These are phyloP conservation scores for Macquaria ambigua DNA, from an alignment of 2,113 vertebrate species.

Conservation along the genomic window DNA sequence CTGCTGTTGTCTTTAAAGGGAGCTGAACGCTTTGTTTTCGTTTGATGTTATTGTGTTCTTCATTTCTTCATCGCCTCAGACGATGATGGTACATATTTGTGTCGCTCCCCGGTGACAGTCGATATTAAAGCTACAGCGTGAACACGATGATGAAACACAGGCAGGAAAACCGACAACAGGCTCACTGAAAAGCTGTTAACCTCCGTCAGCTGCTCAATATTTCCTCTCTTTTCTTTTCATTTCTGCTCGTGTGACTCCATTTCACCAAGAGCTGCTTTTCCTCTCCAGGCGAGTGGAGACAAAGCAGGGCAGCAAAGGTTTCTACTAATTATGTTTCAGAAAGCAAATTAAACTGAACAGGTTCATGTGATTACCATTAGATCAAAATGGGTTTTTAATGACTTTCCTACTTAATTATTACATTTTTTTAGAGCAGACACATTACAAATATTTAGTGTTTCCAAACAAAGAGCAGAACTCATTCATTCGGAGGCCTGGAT, in stretches of 20 bases:
- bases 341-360: slow-evolving; percentile 58
- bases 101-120: slow-evolving; percentile 65
- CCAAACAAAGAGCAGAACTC: not conserved
- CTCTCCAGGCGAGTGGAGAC: slow-evolving; percentile 53
- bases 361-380: slow-evolving; percentile 48
- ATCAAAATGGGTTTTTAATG: slow-evolving; percentile 54
- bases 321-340: slow-evolving; percentile 61
- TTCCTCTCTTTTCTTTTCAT: slow-evolving; percentile 3
- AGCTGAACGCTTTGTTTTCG: slow-evolving; percentile 59
- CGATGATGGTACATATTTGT: slow-evolving; percentile 51
- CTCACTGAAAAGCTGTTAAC: slow-evolving; percentile 54
- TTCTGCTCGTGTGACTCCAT: slow-evolving; percentile 18
- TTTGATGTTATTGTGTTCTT: slow-evolving; percentile 80
- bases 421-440: not conserved
- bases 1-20: slow-evolving; percentile 47
- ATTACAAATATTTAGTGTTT: slow-evolving; percentile 37
- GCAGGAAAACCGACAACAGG: slow-evolving; percentile 46
- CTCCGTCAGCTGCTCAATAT: slow-evolving; percentile 58
- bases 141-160: slow-evolving; percentile 70
- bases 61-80: slow-evolving; percentile 72
- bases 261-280: slow-evolving; percentile 18
- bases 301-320: slow-evolving; percentile 55
- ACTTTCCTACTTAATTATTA: slow-evolving; percentile 22
- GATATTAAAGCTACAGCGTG: slow-evolving; percentile 66
- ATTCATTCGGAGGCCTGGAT: not conserved